Conservation (phyloP, 2,113 vertebrate species). For the Elachura formosa region DNA sequence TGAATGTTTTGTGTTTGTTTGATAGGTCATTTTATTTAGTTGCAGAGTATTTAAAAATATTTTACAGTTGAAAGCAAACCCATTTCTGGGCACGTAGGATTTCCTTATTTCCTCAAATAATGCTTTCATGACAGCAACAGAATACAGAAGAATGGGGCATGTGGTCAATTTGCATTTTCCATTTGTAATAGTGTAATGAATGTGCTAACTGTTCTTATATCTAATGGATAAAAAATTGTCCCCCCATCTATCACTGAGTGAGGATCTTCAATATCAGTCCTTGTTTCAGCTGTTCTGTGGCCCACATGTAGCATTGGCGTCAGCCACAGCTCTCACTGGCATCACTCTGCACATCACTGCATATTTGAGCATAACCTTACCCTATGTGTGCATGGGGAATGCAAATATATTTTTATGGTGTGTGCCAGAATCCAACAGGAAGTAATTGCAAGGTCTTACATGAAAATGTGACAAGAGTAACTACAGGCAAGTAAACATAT, state of each 20-base stretch:
- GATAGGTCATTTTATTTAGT: neutral
- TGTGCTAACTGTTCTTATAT: neutral
- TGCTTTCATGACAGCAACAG: neutral
- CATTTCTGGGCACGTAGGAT: neutral
- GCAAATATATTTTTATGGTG: neutral
- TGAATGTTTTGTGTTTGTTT: neutral
- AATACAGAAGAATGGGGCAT: neutral
- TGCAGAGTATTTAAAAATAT: neutral
- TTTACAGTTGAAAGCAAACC: neutral
- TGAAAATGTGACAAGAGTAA: neutral
- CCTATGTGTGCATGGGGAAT: neutral
- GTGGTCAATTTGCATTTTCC: neutral
- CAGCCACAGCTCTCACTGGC: neutral
- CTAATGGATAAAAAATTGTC: neutral
- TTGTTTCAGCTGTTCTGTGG: neutral
- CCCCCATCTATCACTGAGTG: neutral
- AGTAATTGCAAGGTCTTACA: accelerated
- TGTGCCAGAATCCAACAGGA: neutral
- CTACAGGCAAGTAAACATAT: neutral
- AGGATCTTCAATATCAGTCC: neutral
- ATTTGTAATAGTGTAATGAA: neutral
- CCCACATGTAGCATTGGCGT: neutral
- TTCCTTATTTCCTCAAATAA: neutral
- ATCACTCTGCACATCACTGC: neutral
- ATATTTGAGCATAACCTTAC: neutral